These are phyloP conservation scores for Thereuonema tuberculata DNA, from an alignment of 1,140 invertebrate species.

Conservation along the genomic window DNA sequence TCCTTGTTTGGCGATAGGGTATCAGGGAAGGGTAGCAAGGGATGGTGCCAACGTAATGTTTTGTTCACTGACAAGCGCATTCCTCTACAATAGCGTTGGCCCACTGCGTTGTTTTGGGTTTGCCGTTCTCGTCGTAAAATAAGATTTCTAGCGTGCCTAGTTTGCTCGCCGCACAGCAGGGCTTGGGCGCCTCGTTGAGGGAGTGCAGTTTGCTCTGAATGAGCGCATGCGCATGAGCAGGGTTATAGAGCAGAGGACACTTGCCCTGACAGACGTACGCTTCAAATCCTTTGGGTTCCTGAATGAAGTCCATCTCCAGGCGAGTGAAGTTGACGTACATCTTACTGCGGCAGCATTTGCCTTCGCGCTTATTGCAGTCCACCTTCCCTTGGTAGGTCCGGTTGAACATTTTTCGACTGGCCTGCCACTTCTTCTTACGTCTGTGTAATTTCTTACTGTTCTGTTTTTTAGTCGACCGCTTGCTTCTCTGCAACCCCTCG, in stretches of 20 bases:
- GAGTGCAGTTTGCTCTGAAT: constrained; percentile 53
- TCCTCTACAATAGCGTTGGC: constrained; percentile 54
- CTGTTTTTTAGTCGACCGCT: neutral
- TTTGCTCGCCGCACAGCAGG: constrained; percentile 56
- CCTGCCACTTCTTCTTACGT: neutral
- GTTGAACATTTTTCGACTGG: neutral
- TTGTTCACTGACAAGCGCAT: constrained; percentile 58
- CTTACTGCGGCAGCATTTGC: constrained; percentile 45
- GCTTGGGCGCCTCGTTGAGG: constrained; percentile 40
- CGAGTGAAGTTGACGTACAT: constrained; percentile 50
- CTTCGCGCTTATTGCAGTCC: neutral
- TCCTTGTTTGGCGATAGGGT: too few relatives aligned
- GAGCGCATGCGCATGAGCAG: constrained; percentile 54
- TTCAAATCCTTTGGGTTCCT: constrained; percentile 53
- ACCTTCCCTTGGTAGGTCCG: neutral
- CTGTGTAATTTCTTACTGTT: neutral
- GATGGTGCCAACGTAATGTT: too few relatives aligned
- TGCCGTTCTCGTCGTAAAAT: constrained; percentile 46
- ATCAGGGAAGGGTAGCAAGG: too few relatives aligned
- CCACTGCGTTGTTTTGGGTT: constrained; percentile 53
- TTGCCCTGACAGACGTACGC: constrained; percentile 55
- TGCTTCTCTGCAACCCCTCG: neutral
- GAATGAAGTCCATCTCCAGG: constrained; percentile 51
- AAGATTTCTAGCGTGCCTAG: constrained; percentile 50
- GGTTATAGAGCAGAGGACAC: constrained; percentile 49